These are phyloP conservation scores for Stegophylla sp. DNA, from an alignment of 2,888 invertebrate genomes.

Conservation along the genomic window DNA sequence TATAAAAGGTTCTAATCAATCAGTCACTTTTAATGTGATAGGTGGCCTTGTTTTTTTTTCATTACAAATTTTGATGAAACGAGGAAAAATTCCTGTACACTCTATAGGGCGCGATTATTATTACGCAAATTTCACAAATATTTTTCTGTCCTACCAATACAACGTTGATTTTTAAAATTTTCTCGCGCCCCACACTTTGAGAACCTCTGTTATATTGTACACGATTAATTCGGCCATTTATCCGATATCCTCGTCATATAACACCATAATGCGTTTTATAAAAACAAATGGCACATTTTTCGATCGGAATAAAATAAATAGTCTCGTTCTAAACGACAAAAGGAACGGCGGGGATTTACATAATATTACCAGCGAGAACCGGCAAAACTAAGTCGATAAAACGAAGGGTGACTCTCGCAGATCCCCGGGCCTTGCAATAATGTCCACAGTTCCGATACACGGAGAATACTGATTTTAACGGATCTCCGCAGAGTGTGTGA, in stretches of 20 bases:
- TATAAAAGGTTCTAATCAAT: too few species aligned
- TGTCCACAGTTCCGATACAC: not conserved
- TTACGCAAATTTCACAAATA: too few species aligned
- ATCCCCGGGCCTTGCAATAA: constrained; percentile 24
- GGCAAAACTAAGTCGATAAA: not conserved
- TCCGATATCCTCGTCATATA: not conserved
- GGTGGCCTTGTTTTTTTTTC: too few species aligned
- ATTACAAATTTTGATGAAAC: too few species aligned
- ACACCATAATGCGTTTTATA: constrained; percentile 4
- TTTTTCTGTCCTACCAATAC: too few species aligned
- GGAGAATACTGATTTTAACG: constrained; percentile 26
- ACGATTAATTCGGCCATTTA: too few species aligned
- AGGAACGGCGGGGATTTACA: constrained; percentile 11
- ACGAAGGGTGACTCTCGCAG: constrained; percentile 13
- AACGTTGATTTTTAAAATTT: too few species aligned
- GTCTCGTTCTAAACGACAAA: not conserved
- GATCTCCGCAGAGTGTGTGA: constrained; percentile 18
- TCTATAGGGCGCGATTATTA: too few species aligned
- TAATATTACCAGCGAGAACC: constrained; percentile 7
- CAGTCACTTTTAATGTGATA: too few species aligned
- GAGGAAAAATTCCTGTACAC: too few species aligned
- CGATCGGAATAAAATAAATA: not conserved
- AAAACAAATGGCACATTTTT: constrained; percentile 22
- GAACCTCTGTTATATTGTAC: too few species aligned
- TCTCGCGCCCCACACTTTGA: too few species aligned